Percentiles rank a stretch among this genome's conserved stretches.
Evolutionary conservation across 2,888 invertebrate species (phyloP).

Genomic region (Bursaphelenchus okinawaensis): DNA sequence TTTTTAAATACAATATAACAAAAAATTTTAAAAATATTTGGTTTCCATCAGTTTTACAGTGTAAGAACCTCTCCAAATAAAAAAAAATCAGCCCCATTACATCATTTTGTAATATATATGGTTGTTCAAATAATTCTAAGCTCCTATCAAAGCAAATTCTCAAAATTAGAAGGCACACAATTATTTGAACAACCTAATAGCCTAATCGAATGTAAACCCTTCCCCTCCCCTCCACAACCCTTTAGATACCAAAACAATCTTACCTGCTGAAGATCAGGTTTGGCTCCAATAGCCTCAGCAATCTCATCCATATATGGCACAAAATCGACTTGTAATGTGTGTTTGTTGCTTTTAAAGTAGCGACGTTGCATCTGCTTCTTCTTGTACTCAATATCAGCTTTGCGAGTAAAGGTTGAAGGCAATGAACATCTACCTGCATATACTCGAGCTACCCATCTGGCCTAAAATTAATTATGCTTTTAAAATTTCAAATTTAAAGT

Average conservation of each 20-base stretch:
- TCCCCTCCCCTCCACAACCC: no score
- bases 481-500: no score
- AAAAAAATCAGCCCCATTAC: no score
- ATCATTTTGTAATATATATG: no score
- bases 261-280: slow-evolving; percentile 39
- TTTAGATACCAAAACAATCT: slow-evolving; percentile 1
- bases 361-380: slow-evolving; percentile 41
- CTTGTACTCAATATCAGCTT: slow-evolving; percentile 40
- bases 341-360: slow-evolving; percentile 49
- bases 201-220: neutral
- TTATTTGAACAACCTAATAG: no score
- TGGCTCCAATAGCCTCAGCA: slow-evolving; percentile 46
- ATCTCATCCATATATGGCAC: slow-evolving; percentile 55
- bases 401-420: slow-evolving; percentile 31
- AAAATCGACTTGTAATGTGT: slow-evolving; percentile 53
- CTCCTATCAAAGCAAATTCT: no score
- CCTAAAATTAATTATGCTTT: slow-evolving; percentile 12
- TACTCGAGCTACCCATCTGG: slow-evolving; percentile 46
- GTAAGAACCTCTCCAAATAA: no score
- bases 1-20: no score
- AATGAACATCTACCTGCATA: slow-evolving; percentile 37
- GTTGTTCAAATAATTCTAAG: no score
- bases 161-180: no score
- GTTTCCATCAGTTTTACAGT: no score
- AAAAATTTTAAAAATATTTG: no score